Evolutionary conservation across 2,113 vertebrate genomes (phyloP), one percentile per base, ranked within the genome.

Genomic region (Vimba vimba): DNA sequence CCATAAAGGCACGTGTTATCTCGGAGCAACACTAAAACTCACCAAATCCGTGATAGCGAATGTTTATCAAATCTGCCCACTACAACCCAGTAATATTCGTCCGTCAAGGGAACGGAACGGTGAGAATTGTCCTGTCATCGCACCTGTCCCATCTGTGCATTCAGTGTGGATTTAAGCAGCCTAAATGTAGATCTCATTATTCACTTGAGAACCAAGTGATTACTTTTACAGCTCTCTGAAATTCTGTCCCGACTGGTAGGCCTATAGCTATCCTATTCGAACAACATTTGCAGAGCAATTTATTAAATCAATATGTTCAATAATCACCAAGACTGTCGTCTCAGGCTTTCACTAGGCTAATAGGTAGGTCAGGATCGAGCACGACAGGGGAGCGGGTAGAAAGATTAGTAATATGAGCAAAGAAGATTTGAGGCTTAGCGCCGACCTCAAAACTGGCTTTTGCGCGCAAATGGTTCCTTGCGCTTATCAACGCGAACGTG

Each of bases 381-480:
- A 84, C 57, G 39, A 88, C 55, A 57, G 55, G 27, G 79, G 87
- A 87, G 83, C 87, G n/a, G 87, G 76, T 33, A 87, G 87, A 89
- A 90, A 90, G 91, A 91, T 89, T 89, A 87, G 87, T 92, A 90
- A 91, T 90, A 80, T 86, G 89, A 85, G 91, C 86, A 93, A 94
- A 94, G 91, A 86, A 94, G 93, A 92, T 95, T 94, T 90, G 43
- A 87, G 90, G 92, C 91, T 94, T 94, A 94, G 85, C 86, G 13
- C 71, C 92, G 92, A 93, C 93, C 93, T 93, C 88, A 75, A 92
- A 94, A 92, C 74, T 88, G 88, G 87, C 87, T 60, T 85, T 23
- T 90, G 87, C 78, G 88, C 85, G 90, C 87, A 86, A 43, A 66
- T 17, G 33, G 17, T 25, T 43, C 36, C 76, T 78, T 13, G 52